phyloP scores from a whole-genome alignment of 2,888 invertebrate genomes.

The Lepidochrysops patricia region DNA sequence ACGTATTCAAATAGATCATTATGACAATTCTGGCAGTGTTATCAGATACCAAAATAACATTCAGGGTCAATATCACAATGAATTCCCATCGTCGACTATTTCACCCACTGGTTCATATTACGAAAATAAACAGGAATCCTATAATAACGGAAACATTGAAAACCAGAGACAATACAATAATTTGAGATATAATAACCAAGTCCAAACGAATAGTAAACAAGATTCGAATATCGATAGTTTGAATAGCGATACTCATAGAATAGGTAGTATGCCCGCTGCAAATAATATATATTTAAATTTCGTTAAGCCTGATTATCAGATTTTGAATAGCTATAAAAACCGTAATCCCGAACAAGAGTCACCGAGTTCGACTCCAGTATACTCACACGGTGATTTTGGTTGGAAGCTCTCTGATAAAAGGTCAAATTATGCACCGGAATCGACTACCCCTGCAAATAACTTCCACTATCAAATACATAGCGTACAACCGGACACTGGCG shows the following conservation, averaged over 20 bases:
- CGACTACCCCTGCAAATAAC: slow-evolving; percentile 38
- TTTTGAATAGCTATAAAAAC: slow-evolving; percentile 38
- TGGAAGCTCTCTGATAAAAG: slow-evolving; percentile 64
- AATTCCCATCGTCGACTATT: slow-evolving; percentile 47
- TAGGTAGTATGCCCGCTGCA: slow-evolving; percentile 47
- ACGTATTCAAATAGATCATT: slow-evolving; percentile 59
- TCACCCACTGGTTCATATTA: slow-evolving; percentile 45
- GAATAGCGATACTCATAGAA: slow-evolving; percentile 52
- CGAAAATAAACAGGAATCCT: slow-evolving; percentile 42
- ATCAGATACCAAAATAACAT: slow-evolving; percentile 47
- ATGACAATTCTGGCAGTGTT: slow-evolving; percentile 58
- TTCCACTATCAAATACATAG: slow-evolving; percentile 41
- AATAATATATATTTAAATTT: slow-evolving; percentile 59
- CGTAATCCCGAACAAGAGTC: slow-evolving; percentile 49
- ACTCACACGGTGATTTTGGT: slow-evolving; percentile 65
- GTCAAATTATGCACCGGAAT: slow-evolving; percentile 37
- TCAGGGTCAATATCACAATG: slow-evolving; percentile 50
- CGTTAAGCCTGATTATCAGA: slow-evolving; percentile 52
- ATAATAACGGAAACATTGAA: slow-evolving; percentile 39
- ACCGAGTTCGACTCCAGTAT: slow-evolving; percentile 41
- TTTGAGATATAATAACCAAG: slow-evolving; percentile 34
- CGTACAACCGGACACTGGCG: slow-evolving; percentile 39
- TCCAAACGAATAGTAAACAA: slow-evolving; percentile 39
- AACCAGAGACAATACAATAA: slow-evolving; percentile 45
- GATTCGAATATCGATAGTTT: slow-evolving; percentile 35